Percentiles rank a stretch among this genome's conserved stretches.
Conservation (phyloP, 2,797 vertebrate species). For the Pangasius larnaudii region DNA sequence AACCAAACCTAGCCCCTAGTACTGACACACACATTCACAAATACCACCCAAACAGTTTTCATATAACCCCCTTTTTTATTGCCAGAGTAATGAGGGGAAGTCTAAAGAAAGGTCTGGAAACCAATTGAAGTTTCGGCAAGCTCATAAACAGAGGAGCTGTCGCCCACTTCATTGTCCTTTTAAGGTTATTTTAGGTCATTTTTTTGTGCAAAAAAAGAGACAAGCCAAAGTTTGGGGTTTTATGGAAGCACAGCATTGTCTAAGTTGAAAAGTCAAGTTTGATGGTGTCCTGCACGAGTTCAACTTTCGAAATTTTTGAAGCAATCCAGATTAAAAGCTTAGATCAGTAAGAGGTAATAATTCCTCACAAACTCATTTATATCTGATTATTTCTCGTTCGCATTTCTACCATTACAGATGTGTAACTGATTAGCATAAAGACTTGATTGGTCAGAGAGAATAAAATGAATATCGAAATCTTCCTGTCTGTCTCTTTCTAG, state of each 20-base stretch:
- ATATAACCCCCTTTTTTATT: conserved; percentile 55
- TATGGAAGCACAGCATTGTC: conserved; percentile 17
- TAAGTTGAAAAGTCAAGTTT: not conserved
- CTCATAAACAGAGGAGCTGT: conserved; percentile 69
- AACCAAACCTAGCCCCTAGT: conserved; percentile 73
- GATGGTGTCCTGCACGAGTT: not conserved
- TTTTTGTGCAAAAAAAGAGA: not conserved
- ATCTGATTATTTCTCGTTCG: not conserved
- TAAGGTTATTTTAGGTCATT: conserved; percentile 37
- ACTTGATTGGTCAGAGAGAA: conserved; percentile 83
- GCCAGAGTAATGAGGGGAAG: conserved; percentile 54
- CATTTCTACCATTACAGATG: not conserved
- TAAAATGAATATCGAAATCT: not conserved
- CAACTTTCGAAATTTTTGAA: not conserved
- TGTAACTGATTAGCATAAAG: conserved; percentile 41
- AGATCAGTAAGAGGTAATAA: not conserved
- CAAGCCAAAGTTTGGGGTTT: conserved; percentile 5
- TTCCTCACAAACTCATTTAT: not conserved
- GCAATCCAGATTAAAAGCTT: conserved; percentile 13
- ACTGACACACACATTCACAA: conserved; percentile 38
- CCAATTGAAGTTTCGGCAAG: conserved; percentile 80
- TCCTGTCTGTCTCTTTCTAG: conserved; percentile 11
- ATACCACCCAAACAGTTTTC: conserved; percentile 52
- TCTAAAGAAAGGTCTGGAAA: conserved; percentile 75
- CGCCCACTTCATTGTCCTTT: not conserved